phyloP scores from a whole-genome alignment of 2,888 invertebrate genomes.

The Oscheius myriophilus region DNA sequence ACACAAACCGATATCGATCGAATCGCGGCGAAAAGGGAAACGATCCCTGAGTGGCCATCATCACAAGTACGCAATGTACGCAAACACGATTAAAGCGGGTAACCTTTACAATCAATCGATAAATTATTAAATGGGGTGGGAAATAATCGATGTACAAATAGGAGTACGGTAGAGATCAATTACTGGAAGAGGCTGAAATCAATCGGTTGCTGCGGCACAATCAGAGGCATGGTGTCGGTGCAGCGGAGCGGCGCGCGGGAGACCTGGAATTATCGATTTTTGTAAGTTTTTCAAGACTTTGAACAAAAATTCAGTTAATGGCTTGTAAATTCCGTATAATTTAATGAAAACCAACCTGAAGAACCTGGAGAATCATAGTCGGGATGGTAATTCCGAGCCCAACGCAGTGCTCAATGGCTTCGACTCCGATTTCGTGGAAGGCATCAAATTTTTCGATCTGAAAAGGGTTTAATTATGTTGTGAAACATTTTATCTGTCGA shows the following conservation, averaged over 20 bases:
- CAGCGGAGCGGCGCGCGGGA: slow-evolving; percentile 28
- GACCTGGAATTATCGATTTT: slow-evolving; percentile 9
- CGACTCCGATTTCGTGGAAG: slow-evolving; percentile 38
- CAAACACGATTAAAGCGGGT: no score
- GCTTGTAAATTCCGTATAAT: not conserved
- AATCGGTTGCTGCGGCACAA: slow-evolving; percentile 7
- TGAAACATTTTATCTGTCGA: not conserved
- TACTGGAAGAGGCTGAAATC: slow-evolving; percentile 22
- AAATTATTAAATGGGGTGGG: no score
- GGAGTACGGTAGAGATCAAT: not conserved
- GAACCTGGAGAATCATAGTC: slow-evolving; percentile 11
- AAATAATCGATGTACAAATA: no score
- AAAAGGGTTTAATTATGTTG: slow-evolving; percentile 6
- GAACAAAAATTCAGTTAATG: no score
- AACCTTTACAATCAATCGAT: no score
- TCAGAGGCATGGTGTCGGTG: slow-evolving; percentile 19
- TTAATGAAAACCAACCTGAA: slow-evolving; percentile 11
- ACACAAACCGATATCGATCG: no score
- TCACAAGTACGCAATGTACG: no score
- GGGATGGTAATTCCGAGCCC: slow-evolving; percentile 9
- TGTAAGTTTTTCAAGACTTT: not conserved
- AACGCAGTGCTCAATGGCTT: slow-evolving; percentile 24
- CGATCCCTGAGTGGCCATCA: no score
- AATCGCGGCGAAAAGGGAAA: no score
- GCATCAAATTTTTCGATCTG: slow-evolving; percentile 45